A percentile compares a stretch with the other conserved stretches of the same genome.
Conservation (phyloP, 2,113 vertebrate genomes). For the Pachyramphus minor region DNA sequence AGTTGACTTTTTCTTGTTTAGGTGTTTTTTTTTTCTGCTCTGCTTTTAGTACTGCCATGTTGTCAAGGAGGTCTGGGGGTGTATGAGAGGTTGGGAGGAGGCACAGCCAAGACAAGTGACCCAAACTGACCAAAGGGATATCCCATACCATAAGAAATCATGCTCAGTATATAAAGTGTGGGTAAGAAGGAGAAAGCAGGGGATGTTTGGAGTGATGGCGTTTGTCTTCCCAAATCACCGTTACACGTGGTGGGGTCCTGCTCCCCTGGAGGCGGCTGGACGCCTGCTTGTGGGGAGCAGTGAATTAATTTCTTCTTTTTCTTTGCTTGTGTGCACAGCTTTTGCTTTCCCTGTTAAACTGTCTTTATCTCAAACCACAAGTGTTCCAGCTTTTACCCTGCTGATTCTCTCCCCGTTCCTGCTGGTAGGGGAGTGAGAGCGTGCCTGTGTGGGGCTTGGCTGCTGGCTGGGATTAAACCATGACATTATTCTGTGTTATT, state of each 20-base stretch:
- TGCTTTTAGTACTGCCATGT: not conserved
- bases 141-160: not conserved
- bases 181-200: too few species aligned
- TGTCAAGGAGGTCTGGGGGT: not conserved
- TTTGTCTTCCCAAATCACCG: not conserved
- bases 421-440: too few species aligned
- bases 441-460: not conserved
- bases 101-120: not conserved
- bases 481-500: not conserved
- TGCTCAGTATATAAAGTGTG: not conserved
- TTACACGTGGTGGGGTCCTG: not conserved
- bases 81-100: accelerated
- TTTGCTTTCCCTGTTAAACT: not conserved
- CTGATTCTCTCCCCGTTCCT: not conserved
- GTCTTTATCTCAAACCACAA: not conserved
- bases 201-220: not conserved
- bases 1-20: not conserved
- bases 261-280: not conserved
- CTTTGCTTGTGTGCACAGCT: not conserved
- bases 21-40: not conserved
- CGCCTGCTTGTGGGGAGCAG: not conserved
- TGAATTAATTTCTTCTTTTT: not conserved
- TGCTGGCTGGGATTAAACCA: not conserved
- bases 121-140: not conserved
- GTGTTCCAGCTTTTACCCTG: not conserved